Percentiles rank a stretch among this genome's conserved stretches.
phyloP scores from a whole-genome alignment of 2,888 invertebrate species.

The Philereme vetulata region DNA sequence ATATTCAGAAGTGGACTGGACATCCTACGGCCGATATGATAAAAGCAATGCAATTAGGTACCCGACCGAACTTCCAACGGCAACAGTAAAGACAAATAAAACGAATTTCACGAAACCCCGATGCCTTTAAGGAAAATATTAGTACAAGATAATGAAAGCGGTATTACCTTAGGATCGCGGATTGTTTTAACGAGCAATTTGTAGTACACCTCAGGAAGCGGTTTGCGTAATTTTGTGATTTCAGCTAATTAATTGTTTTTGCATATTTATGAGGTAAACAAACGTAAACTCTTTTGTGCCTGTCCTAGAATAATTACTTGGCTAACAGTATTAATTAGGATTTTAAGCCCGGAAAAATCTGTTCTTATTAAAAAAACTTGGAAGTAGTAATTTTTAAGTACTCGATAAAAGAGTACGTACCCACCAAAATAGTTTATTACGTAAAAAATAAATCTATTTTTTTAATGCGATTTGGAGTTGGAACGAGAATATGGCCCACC shows the following conservation, averaged over 20 bases:
- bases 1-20: too few species aligned
- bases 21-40: too few species aligned
- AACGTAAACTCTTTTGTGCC: conserved; percentile 19
- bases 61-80: too few species aligned
- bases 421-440: too few species aligned
- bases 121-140: conserved; percentile 53
- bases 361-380: too few species aligned
- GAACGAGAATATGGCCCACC: too few species aligned
- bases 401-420: too few species aligned
- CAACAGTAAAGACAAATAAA: conserved; percentile 48
- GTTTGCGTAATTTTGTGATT: conserved; percentile 28
- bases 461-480: too few species aligned
- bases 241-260: conserved; percentile 35
- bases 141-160: conserved; percentile 50
- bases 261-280: conserved; percentile 26
- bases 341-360: background rate
- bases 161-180: conserved; percentile 45
- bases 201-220: conserved; percentile 32
- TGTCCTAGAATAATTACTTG: conserved; percentile 19
- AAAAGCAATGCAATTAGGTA: too few species aligned
- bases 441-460: too few species aligned
- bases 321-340: background rate
- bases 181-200: conserved; percentile 41
- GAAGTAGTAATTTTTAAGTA: too few species aligned
- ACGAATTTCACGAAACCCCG: conserved; percentile 46